These are phyloP conservation scores for Pyrgus malvae DNA, from an alignment of 2,888 invertebrate genomes.

Conservation along the genomic window DNA sequence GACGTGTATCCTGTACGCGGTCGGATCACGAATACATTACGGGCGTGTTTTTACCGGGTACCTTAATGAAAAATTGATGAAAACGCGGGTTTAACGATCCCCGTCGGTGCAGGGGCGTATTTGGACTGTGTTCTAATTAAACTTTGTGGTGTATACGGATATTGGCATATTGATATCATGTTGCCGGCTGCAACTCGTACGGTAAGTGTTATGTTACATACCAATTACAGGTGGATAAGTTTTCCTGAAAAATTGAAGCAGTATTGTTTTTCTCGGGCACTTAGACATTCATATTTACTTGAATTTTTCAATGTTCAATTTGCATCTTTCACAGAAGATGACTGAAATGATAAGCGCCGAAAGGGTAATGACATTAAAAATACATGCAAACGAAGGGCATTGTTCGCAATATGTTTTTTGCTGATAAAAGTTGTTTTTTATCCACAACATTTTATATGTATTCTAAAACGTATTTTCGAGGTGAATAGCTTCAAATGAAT, in stretches of 20 bases:
- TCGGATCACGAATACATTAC: slow-evolving; percentile 42
- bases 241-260: slow-evolving; percentile 33
- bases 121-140: slow-evolving; percentile 50
- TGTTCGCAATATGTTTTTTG: neutral
- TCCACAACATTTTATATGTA: neutral
- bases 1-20: slow-evolving; percentile 44
- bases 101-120: slow-evolving; percentile 37
- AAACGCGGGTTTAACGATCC: slow-evolving; percentile 52
- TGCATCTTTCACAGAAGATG: slow-evolving; percentile 3
- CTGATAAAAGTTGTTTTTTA: slow-evolving; percentile 5
- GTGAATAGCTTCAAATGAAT: too few relatives aligned
- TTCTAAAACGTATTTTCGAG: neutral
- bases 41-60: slow-evolving; percentile 65
- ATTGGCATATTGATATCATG: slow-evolving; percentile 41
- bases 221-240: slow-evolving; percentile 61
- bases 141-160: slow-evolving; percentile 50
- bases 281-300: neutral
- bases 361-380: slow-evolving; percentile 16
- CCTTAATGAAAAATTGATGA: slow-evolving; percentile 69
- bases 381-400: slow-evolving; percentile 18
- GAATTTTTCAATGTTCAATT: slow-evolving; percentile 2
- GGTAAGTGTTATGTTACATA: slow-evolving; percentile 59
- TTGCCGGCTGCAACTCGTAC: slow-evolving; percentile 45
- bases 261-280: neutral
- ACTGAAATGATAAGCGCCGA: neutral